Percentiles rank a stretch among this genome's conserved stretches.
Conservation (phyloP, 2,797 vertebrate species). For the Passerculus sandwichensis region DNA sequence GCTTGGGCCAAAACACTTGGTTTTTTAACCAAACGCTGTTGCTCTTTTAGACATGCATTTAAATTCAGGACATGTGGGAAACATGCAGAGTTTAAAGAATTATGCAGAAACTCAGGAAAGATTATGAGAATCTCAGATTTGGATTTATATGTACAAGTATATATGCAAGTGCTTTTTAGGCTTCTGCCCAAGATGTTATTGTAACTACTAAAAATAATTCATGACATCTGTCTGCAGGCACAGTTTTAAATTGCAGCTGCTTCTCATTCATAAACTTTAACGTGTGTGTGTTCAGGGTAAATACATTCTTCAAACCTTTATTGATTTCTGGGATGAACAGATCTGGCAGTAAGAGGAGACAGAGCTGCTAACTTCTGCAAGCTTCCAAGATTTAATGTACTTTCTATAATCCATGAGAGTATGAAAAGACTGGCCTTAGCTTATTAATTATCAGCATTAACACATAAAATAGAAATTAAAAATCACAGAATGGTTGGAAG, state of each 20-base stretch:
- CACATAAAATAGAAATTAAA: not conserved
- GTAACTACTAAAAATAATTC: conserved; percentile 36
- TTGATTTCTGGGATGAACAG: conserved; percentile 10
- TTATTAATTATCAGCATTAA: not conserved
- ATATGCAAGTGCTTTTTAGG: conserved; percentile 2
- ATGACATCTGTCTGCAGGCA: conserved; percentile 5
- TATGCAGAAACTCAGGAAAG: not conserved
- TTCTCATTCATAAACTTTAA: conserved; percentile 53
- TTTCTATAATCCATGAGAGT: not conserved
- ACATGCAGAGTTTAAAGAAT: not conserved
- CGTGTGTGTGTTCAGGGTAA: not conserved
- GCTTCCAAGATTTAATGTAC: not conserved
- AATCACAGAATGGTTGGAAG: not conserved
- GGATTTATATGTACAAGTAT: not conserved
- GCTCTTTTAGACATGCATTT: not conserved
- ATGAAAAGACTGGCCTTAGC: not conserved
- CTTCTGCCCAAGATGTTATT: not conserved
- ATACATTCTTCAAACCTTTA: not conserved
- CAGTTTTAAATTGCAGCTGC: conserved; percentile 39
- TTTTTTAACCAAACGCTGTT: not conserved
- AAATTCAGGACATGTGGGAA: not conserved
- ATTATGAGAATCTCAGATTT: not conserved
- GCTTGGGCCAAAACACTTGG: not conserved
- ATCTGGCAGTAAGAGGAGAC: not conserved
- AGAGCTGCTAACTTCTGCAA: not conserved